Conservation (phyloP, 2,888 invertebrate genomes). For the Nomada goodeniana region DNA sequence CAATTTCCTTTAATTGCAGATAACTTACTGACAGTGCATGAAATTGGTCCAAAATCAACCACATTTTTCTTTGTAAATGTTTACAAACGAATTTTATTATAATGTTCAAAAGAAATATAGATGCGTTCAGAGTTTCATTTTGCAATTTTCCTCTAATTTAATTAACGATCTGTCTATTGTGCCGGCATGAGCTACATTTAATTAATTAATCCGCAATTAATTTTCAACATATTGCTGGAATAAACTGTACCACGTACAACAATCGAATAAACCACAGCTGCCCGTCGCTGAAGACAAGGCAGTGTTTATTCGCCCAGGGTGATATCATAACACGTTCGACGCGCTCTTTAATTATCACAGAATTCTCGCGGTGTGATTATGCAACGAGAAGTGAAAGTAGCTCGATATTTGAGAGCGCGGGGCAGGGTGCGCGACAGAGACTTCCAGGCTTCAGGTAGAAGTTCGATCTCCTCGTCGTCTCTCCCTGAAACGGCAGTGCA, state of each 20-base stretch:
- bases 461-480: slow-evolving; percentile 11
- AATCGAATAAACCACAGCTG: not conserved
- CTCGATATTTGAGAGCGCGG: slow-evolving; percentile 47
- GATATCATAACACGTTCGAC: slow-evolving; percentile 19
- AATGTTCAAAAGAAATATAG: too few relatives aligned
- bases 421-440: slow-evolving; percentile 9
- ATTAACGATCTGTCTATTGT: too few relatives aligned
- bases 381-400: slow-evolving; percentile 57
- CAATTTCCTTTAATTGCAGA: too few relatives aligned
- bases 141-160: too few relatives aligned
- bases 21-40: too few relatives aligned
- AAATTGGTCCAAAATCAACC: too few relatives aligned
- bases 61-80: too few relatives aligned
- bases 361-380: slow-evolving; percentile 39
- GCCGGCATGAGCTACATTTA: too few relatives aligned
- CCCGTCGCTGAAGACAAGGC: not conserved
- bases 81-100: too few relatives aligned
- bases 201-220: not conserved
- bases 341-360: slow-evolving; percentile 32
- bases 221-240: not conserved
- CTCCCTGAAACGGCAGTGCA: not conserved
- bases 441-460: slow-evolving; percentile 34
- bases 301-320: not conserved
- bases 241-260: too few relatives aligned
- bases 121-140: too few relatives aligned